Conservation (phyloP, 2,113 vertebrate species). For the Lepus timidus region DNA sequence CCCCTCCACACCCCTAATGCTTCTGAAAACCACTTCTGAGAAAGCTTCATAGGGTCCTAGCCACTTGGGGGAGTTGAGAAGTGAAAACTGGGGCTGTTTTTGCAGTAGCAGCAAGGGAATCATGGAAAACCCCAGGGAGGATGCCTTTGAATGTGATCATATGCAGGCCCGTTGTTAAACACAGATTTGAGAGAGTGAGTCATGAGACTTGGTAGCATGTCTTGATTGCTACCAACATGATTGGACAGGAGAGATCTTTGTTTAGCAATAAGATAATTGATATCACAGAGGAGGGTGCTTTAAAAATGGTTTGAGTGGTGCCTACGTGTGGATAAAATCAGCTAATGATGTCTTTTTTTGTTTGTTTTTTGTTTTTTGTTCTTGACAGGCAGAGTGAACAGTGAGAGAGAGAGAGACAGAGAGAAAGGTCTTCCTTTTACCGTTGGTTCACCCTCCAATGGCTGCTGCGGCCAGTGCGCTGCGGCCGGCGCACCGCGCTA, state of each 20-base stretch:
- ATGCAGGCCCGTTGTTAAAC: not conserved
- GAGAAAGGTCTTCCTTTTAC: no score
- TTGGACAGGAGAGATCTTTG: slow-evolving; percentile 21
- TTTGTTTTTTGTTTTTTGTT: no score
- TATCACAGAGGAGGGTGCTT: not conserved
- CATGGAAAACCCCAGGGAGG: not conserved
- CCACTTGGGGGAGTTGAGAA: not conserved
- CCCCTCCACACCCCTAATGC: no score
- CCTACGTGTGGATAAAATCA: not conserved
- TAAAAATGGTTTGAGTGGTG: slow-evolving; percentile 5
- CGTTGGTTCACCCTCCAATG: no score
- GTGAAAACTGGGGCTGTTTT: not conserved
- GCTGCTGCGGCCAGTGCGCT: no score
- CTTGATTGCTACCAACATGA: slow-evolving; percentile 23
- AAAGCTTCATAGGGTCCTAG: not conserved
- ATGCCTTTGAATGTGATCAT: not conserved
- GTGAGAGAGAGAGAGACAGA: no score
- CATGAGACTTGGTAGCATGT: slow-evolving; percentile 2
- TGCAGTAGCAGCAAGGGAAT: not conserved
- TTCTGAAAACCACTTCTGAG: slow-evolving; percentile 34
- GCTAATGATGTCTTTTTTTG: not conserved
- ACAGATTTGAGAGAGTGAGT: slow-evolving; percentile 20
- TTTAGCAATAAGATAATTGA: slow-evolving; percentile 4
- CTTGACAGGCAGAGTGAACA: no score
- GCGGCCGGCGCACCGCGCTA: no score